Base-by-base conservation (phyloP, 2,797 vertebrate species). In the Xerus rutilus region DNA sequence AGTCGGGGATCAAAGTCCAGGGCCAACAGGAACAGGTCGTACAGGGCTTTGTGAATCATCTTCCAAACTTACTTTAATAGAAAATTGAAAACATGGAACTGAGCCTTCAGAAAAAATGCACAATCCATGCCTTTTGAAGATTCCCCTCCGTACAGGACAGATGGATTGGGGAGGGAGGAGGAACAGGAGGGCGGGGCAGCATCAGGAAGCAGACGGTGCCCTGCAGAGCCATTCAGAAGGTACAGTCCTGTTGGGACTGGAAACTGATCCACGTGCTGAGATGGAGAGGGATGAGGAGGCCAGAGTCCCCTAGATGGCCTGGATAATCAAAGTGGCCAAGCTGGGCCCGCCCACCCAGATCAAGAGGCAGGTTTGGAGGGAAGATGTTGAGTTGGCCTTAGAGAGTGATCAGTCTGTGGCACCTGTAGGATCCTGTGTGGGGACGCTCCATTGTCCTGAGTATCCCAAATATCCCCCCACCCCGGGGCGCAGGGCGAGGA, bases 371-470 rank as follows among this genome's bases (percentile, higher is more conserved):
- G 5, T 54, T 28, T 49, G 35, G 15, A 30, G 49, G 8, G 47
- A 73, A 73, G 83, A n/a, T 0, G 4, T 8, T 54, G 67, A 49
- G 17, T 5, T 90, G 91, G 39, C 47, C 76, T n/a, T 45, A 45
- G 54, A 54, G 8, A 49, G 7, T 3, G n/a, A 12, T 39, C 82
- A 1, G 23, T 9, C 0, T 32, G 1, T 10, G 2, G 18, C 11
- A 18, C 30, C 86, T 5, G 2, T 7, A 49, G 87, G 81, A 28
- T 13, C 14, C 45, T 81, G 43, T 1, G 11, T 10, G 9, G 25
- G 7, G 32, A 20, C 4, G 54, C 62, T 45, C 52, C 0, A 1
- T 4, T 23, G 45, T 23, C 72, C 59, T 20, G 35, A 14, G 62
- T 49, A 9, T 25, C 85, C 59, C 0, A 0, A 62, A 84, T 23